Evolutionary conservation across 2,113 vertebrate species (phyloP).

Genomic region (Orycteropus afer): DNA sequence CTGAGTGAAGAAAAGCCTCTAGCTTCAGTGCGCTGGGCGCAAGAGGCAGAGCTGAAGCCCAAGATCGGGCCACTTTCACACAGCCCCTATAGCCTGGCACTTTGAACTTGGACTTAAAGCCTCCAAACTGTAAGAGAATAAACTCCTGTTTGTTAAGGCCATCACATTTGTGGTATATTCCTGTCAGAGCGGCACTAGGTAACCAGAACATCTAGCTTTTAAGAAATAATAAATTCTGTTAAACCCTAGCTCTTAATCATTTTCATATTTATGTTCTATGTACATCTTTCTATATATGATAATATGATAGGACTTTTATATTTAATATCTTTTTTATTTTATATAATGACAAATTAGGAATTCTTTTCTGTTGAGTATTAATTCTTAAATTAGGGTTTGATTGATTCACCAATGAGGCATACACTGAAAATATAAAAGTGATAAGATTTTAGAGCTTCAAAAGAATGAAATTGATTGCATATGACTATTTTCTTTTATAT

Average conservation of each 20-base stretch:
- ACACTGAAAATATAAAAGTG: slow-evolving; percentile 13
- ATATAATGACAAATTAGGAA: slow-evolving; percentile 8
- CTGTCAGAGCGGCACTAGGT: no score
- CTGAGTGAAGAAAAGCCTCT: no score
- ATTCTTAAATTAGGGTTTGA: slow-evolving; percentile 37
- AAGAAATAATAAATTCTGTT: no score
- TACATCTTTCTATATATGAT: background rate
- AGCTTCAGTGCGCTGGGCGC: no score
- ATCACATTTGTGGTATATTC: no score
- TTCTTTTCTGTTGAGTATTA: slow-evolving; percentile 24
- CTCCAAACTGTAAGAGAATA: no score
- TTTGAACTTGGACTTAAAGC: no score
- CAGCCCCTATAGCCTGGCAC: no score
- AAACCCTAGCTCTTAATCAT: slow-evolving; percentile 21
- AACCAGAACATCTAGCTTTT: no score
- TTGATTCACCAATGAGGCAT: background rate
- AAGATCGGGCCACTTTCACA: no score
- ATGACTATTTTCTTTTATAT: background rate
- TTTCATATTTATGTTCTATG: slow-evolving; percentile 38
- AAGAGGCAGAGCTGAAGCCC: no score
- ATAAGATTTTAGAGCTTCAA: background rate
- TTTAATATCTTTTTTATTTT: slow-evolving; percentile 6
- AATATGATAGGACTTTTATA: background rate
- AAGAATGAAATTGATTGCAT: background rate
- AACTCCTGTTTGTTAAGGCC: no score